These are phyloP conservation scores for Clarias platycephalus DNA, from an alignment of 2,797 vertebrate genomes.

Conservation along the genomic window DNA sequence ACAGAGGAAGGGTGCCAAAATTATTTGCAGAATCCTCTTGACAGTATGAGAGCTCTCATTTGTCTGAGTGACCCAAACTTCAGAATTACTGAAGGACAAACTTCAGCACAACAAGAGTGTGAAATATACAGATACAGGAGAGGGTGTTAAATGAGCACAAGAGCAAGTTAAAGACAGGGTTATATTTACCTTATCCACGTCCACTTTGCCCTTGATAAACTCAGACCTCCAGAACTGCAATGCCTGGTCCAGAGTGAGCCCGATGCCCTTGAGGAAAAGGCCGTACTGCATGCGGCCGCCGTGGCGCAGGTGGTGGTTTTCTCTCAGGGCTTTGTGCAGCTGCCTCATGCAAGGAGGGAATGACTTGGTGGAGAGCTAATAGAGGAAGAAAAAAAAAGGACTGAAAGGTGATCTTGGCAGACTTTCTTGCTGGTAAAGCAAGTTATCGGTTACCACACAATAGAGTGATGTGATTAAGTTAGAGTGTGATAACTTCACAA, in stretches of 20 bases:
- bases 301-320: constrained; percentile 92
- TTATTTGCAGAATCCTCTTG: constrained; percentile 48
- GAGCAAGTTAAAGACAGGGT: background rate
- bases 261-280: constrained; percentile 94
- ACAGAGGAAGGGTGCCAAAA: constrained; percentile 35
- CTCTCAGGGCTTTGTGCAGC: constrained; percentile 86
- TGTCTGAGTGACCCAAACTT: constrained; percentile 39
- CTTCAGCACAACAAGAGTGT: constrained; percentile 25
- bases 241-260: constrained; percentile 91
- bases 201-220: constrained; percentile 91
- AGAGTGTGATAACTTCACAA: background rate
- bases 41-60: constrained; percentile 35
- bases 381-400: constrained; percentile 15
- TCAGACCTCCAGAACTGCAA: constrained; percentile 96
- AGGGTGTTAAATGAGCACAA: constrained; percentile 1
- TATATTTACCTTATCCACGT: constrained; percentile 88
- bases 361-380: constrained; percentile 86
- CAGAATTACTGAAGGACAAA: constrained; percentile 45
- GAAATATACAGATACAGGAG: background rate
- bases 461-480: constrained; percentile 1
- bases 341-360: constrained; percentile 96
- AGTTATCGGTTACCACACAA: background rate
- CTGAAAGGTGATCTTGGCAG: constrained; percentile 7
- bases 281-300: constrained; percentile 97
- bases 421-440: constrained; percentile 14